A percentile compares a stretch with the other conserved stretches of the same genome.
Conservation (phyloP, 2,888 invertebrate genomes). For the Chymomyza caudatula region DNA sequence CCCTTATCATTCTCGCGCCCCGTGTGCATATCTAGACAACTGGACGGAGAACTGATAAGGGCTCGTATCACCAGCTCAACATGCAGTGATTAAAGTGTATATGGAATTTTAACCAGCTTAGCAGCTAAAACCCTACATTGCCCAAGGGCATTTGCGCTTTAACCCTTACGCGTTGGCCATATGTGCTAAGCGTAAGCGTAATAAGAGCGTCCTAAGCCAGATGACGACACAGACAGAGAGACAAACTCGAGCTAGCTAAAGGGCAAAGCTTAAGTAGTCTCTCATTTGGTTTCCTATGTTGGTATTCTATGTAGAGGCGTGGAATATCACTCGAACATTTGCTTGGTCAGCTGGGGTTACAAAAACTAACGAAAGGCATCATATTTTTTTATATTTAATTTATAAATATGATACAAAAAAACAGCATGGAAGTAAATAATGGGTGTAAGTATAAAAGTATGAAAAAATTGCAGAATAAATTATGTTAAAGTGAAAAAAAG, state of each 20-base stretch:
- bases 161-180: not conserved
- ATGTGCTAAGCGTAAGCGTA: not conserved
- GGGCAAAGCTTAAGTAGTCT: not conserved
- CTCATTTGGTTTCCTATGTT: not conserved
- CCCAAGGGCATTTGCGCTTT: not conserved
- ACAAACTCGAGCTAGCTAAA: not conserved
- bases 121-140: not conserved
- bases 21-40: slow-evolving; percentile 86
- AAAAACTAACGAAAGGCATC: not conserved
- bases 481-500: not conserved
- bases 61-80: slow-evolving; percentile 83
- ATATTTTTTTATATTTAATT: not conserved
- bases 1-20: slow-evolving; percentile 98
- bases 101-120: not conserved
- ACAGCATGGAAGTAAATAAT: not conserved
- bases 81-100: slow-evolving; percentile 12
- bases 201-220: not conserved
- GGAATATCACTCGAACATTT: not conserved
- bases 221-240: not conserved
- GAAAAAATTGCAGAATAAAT: not conserved
- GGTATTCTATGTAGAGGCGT: not conserved
- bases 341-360: not conserved
- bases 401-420: not conserved
- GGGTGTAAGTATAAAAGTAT: too few species aligned
- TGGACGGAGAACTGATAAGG: slow-evolving; percentile 99